Evolutionary conservation across 1,140 invertebrate species (phyloP), one percentile per base, ranked within the genome.

Genomic region (Myzus persicae): DNA sequence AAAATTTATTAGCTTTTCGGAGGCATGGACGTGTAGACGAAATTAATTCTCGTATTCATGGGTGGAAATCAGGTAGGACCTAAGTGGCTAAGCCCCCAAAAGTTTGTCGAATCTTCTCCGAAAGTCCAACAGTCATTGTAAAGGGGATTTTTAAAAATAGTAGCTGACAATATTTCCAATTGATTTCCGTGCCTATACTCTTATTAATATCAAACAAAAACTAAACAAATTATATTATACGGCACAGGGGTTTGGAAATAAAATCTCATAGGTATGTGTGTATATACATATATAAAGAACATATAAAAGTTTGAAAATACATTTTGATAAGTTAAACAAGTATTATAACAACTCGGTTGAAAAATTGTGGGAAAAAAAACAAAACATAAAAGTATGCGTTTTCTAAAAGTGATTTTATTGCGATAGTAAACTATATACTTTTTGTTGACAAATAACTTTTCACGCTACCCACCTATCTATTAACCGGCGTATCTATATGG

Each of bases 401-500:
- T 76, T 76, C 31, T 14, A 76, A 76, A 76, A 76, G 59, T 76
- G 59, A 76, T 76, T n/a, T 76, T 76, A 76, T 76, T 76, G 59
- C 14, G n/a, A 76, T n/a, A 14, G 59, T 76, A 76, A 76, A 36
- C 59, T 76, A 14, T 76, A 76, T 76, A 76, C 31, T n/a, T n/a
- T 67, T 67, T n/a, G 31, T 76, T 76, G 59, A 76, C 59, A 76
- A 76, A 76, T 76, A 76, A 76, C 59, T 76, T 76, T 76, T 76
- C 59, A 76, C 59, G 22, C 59, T 76, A n/a, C n/a, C 11, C 59
- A 36, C 59, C 31, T 36, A 20, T 18, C 59, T 76, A 18, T 76
- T n/a, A 76, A 76, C 59, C n/a, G n/a, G 5, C 14, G 1, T n/a
- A 76, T 76, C 31, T n/a, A 76, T 76, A 76, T 76, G n/a, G 3